phyloP scores from a whole-genome alignment of 2,797 vertebrate genomes.

The Rhincodon typus region DNA sequence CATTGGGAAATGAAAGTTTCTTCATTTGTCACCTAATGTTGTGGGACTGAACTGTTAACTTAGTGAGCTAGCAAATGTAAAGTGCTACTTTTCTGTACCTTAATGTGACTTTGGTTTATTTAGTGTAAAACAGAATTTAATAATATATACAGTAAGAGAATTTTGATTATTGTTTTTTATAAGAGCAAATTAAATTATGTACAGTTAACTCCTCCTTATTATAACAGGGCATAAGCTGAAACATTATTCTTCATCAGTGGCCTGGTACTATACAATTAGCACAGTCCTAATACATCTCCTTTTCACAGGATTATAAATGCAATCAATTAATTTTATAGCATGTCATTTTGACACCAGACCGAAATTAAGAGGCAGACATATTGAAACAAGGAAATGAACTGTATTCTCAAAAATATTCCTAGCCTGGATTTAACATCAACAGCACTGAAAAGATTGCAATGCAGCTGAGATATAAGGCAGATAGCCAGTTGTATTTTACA shows the following conservation, averaged over 20 bases:
- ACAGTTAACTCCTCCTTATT: not conserved
- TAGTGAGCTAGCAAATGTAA: not conserved
- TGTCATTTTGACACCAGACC: not conserved
- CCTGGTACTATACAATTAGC: not conserved
- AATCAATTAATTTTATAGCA: not conserved
- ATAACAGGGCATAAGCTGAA: not conserved
- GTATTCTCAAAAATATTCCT: not conserved
- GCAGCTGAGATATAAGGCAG: not conserved
- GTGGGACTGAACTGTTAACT: not conserved
- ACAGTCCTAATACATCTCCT: not conserved
- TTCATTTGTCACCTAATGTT: not conserved
- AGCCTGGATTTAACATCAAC: not conserved
- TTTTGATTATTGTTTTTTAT: not conserved
- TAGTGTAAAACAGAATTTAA: not conserved
- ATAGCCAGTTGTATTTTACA: not conserved
- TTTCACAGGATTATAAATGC: not conserved
- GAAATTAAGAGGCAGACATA: not conserved
- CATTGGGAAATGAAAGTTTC: not conserved
- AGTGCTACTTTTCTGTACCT: not conserved
- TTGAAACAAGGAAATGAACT: not conserved
- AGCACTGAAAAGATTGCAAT: not conserved
- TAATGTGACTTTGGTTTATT: not conserved
- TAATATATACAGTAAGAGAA: not conserved
- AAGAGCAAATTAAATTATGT: not conserved
- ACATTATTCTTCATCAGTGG: not conserved